These are phyloP conservation scores for Aplodontia rufa DNA, from an alignment of 2,113 vertebrate species.

Conservation along the genomic window DNA sequence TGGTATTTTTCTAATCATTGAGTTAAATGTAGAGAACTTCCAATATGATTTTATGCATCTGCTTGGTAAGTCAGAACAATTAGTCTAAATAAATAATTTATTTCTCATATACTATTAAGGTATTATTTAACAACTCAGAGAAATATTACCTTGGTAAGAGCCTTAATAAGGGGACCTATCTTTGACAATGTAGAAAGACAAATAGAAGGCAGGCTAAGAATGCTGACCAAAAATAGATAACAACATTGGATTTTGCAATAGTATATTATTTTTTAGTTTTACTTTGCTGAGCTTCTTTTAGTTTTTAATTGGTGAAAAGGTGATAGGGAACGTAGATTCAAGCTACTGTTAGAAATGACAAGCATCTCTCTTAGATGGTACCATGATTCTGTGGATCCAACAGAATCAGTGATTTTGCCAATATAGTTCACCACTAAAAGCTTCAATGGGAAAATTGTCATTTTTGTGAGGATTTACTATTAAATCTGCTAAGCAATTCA, in stretches of 20 bases:
- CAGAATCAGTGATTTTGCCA: background rate
- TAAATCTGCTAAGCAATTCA: background rate
- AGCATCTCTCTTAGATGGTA: background rate
- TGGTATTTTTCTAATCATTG: background rate
- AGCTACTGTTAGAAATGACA: background rate
- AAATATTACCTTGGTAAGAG: background rate
- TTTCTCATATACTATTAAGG: constrained; percentile 40
- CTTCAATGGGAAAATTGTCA: background rate
- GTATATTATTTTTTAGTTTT: background rate
- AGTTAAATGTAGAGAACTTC: background rate
- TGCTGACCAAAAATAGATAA: background rate
- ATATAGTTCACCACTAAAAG: background rate
- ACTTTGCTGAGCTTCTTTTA: background rate
- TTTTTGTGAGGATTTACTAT: background rate
- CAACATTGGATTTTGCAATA: background rate
- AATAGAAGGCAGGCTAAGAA: background rate
- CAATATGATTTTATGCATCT: constrained; percentile 57
- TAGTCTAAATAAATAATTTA: constrained; percentile 52
- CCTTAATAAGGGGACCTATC: background rate
- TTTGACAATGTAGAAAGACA: background rate
- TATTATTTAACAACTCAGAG: constrained; percentile 29
- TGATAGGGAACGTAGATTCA: background rate
- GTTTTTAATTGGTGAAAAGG: background rate
- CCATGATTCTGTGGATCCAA: background rate
- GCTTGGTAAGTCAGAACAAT: constrained; percentile 34